Evolutionary conservation across 1,140 invertebrate genomes (phyloP), one percentile per base, ranked within the genome.

Genomic region (Teleogryllus occipitalis): DNA sequence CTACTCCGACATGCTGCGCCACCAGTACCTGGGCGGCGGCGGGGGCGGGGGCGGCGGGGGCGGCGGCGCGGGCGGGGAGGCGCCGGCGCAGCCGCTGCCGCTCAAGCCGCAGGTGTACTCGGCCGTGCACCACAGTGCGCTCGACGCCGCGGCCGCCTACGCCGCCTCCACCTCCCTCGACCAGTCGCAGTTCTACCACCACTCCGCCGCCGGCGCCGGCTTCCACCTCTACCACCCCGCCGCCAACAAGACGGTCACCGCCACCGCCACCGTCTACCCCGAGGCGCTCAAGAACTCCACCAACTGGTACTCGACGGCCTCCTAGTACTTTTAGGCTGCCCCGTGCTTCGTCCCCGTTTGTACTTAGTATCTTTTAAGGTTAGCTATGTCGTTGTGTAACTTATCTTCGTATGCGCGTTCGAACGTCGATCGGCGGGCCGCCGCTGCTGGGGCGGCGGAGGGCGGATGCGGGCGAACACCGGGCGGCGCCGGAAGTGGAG

Each of bases 61-160:
- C 84, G 81, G 88, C 8, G 77, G 48, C 7, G 80, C 82, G n/a
- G 76, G 79, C 18, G 80, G 80, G 14, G 72, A 86, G 81, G 89
- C 85, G 82, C 90, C 90, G 49, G 88, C 91, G 21, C 91, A 95
- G 82, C 91, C 94, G 2, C 86, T 97, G 82, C 95, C 96, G 2
- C 87, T 97, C 18, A 97, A 97, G 85, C 95, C 95, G n/a, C 95
- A 97, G 84, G 93, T 95, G 27, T 96, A 96, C 84, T 93, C 93
- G 18, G 91, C 91, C 2, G 85, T 88, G 80, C 89, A 88, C 81
- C 88, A 88, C 1, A 87, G 88, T 78, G 87, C 89, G 7, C 86
- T 90, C 8, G 90, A 92, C 81, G 90, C 90, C 65, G 85, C 86
- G 82, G 88, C 87, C 82, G 88, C 87, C 81, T 88, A 88, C 83